Evolutionary conservation across 2,888 invertebrate species (phyloP), one percentile per base, ranked within the genome.

Genomic region (Epirrita christyi): DNA sequence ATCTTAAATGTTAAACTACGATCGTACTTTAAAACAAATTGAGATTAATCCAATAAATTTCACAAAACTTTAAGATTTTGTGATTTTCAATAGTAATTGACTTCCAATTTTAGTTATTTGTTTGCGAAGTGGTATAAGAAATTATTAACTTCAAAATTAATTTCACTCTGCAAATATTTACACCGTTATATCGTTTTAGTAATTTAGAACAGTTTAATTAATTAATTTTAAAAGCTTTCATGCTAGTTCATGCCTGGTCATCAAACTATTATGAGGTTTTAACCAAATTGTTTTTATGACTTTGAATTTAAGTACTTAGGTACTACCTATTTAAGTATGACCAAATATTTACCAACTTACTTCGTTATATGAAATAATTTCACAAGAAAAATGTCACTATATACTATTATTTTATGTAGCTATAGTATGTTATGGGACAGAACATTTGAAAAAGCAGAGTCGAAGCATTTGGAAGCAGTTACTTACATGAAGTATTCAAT

Each of bases 161-260:
- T 36, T 47, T 40, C 9, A 21, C 7, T 28, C 13, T 34, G 4
- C 13, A 40, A 55, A 44, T 50, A 49, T 55, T 45, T 40, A 34
- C 37, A 13, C 32, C 40, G 13, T 41, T 45, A 15, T 32, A 32
- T 29, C 29, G 40, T 29, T 15, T 29, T 29, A 44, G 21, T 40
- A 32, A 53, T 40, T 34, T 40, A 37, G 11, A 27, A 15, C 45
- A 38, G 29, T 55, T 55, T 29, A 55, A 38, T 44, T 43, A 15
- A 55, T 43, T 48, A 48, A 42, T 43, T 37, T 54, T 42, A 7
- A 29, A 43, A 37, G 29, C 48, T 43, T 55, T 54, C 32, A 7
- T 11, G 40, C 32, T 45, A 34, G 38, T 29, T 45, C 28, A 37
- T 8, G 45, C 9, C 11, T 15, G 27, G 37, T 45, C 45, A 53